These are phyloP conservation scores for Drosophila sordidapex DNA, from an alignment of 2,888 invertebrate species.

Conservation along the genomic window DNA sequence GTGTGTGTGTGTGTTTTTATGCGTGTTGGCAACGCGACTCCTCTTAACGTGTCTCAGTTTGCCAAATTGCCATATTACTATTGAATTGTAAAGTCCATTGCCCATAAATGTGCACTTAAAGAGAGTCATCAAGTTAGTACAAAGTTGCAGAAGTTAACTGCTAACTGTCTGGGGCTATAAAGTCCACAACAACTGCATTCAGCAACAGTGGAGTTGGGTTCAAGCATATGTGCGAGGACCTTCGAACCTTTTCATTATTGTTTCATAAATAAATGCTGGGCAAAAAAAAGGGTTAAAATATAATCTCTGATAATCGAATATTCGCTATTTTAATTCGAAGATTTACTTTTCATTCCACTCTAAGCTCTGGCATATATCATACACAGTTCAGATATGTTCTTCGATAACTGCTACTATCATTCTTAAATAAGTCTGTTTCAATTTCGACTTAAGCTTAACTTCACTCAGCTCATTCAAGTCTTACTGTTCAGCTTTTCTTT, in stretches of 20 bases:
- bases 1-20: background rate
- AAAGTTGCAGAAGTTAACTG: background rate
- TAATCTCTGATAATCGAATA: no score
- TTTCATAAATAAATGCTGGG: background rate
- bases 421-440: background rate
- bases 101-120: slow-evolving; percentile 4
- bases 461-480: background rate
- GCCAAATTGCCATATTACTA: slow-evolving; percentile 11
- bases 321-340: background rate
- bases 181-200: background rate
- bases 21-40: slow-evolving; percentile 33
- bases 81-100: background rate
- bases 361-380: background rate
- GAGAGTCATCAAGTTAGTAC: background rate
- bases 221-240: no score
- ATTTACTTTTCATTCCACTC: background rate
- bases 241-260: background rate
- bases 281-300: background rate
- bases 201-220: background rate
- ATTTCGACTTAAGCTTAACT: background rate
- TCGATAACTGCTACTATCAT: background rate
- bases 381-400: background rate
- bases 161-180: background rate
- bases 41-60: slow-evolving; percentile 11
- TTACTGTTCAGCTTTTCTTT: background rate